Conservation (phyloP, 2,888 invertebrate genomes). For the Zelleria hepariella region DNA sequence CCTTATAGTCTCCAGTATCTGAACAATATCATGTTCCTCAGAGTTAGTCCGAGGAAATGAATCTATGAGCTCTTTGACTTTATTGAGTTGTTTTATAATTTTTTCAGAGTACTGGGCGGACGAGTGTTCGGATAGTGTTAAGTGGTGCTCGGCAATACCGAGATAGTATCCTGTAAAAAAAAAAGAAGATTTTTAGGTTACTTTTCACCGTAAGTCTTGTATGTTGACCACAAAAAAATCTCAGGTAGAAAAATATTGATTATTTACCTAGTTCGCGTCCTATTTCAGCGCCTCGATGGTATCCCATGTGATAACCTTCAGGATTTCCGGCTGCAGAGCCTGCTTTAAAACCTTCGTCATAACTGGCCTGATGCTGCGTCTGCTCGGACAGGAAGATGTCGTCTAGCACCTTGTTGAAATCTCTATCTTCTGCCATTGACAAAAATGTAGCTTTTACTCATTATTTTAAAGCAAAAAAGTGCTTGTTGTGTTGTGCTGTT, state of each 20-base stretch:
- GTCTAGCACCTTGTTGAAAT: slow-evolving; percentile 82
- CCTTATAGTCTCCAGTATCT: slow-evolving; percentile 74
- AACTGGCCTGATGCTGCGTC: slow-evolving; percentile 72
- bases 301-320: slow-evolving; percentile 82
- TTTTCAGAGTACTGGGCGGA: slow-evolving; percentile 62
- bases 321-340: slow-evolving; percentile 75
- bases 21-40: slow-evolving; percentile 76
- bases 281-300: slow-evolving; percentile 81
- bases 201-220: no score
- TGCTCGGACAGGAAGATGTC: slow-evolving; percentile 81
- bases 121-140: slow-evolving; percentile 34
- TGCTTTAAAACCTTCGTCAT: slow-evolving; percentile 76
- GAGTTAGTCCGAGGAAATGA: slow-evolving; percentile 77
- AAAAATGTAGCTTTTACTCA: background rate
- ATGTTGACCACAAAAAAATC: no score
- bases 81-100: slow-evolving; percentile 61
- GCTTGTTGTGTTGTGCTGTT: no score
- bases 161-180: slow-evolving; percentile 75
- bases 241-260: background rate
- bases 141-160: slow-evolving; percentile 70
- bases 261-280: slow-evolving; percentile 77
- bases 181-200: no score
- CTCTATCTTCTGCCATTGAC: slow-evolving; percentile 64
- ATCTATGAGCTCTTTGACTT: slow-evolving; percentile 72
- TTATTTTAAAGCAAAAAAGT: no score